Conservation (phyloP, 2,888 invertebrate species). For the Macaria liturata region DNA sequence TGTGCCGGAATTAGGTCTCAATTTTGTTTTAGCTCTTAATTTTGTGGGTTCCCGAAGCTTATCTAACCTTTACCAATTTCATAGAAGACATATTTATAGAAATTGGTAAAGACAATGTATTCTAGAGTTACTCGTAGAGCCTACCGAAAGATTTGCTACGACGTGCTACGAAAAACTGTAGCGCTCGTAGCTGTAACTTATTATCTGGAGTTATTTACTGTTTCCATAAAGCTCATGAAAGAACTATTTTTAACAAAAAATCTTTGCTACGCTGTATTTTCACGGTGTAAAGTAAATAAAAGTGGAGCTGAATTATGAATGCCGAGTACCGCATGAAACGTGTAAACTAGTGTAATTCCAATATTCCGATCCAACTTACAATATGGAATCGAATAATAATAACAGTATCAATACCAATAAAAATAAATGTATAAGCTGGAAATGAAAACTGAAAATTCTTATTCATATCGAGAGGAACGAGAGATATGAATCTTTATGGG, state of each 20-base stretch:
- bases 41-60: conserved; percentile 5
- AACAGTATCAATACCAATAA: conserved; percentile 16
- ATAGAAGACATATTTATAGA: background rate
- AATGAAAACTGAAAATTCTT: conserved; percentile 32
- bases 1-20: conserved; percentile 13
- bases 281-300: no score
- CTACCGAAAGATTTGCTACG: no score
- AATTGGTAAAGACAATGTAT: no score
- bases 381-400: background rate
- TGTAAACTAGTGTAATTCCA: conserved; percentile 2
- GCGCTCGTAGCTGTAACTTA: no score
- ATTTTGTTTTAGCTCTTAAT: conserved; percentile 14
- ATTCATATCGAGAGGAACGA: conserved; percentile 43
- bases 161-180: no score
- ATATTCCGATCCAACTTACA: background rate
- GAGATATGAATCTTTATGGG: conserved; percentile 59
- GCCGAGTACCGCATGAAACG: background rate
- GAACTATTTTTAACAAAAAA: no score
- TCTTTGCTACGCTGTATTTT: no score
- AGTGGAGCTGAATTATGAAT: no score
- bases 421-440: conserved; percentile 21
- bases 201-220: no score
- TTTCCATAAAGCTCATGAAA: no score
- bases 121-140: no score
- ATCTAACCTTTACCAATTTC: background rate